Conservation (phyloP, 2,888 invertebrate genomes). For the Pachydiplax longipennis region DNA sequence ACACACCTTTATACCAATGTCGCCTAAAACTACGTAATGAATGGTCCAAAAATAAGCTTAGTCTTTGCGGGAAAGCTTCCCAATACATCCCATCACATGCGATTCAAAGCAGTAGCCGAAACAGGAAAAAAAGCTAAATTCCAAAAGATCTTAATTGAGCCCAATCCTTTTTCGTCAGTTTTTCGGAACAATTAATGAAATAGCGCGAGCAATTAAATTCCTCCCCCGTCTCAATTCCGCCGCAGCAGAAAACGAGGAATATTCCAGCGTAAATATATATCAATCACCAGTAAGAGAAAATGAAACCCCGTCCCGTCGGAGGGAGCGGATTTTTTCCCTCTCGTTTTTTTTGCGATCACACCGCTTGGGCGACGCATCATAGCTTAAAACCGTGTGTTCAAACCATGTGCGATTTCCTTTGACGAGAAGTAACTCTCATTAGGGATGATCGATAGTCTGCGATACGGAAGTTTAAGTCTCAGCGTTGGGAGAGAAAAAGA, state of each 20-base stretch:
- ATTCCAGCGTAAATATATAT: background rate
- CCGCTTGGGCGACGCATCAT: background rate
- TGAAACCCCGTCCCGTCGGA: background rate
- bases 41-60: too few relatives aligned
- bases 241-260: background rate
- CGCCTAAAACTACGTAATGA: too few relatives aligned
- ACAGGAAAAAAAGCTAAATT: background rate
- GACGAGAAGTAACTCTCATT: background rate
- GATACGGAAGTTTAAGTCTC: background rate
- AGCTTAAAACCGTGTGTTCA: background rate
- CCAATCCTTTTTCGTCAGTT: background rate
- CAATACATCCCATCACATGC: too few relatives aligned
- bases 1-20: too few relatives aligned
- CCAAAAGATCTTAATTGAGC: background rate
- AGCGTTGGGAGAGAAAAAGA: background rate
- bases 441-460: background rate
- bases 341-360: background rate
- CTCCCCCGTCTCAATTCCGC: background rate
- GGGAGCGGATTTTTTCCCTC: background rate
- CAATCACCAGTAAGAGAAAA: background rate
- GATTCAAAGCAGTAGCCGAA: too few relatives aligned
- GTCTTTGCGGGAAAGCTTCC: too few relatives aligned
- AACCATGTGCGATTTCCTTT: background rate
- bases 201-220: background rate
- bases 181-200: background rate